Percentiles rank a stretch among this genome's conserved stretches.
These are phyloP conservation scores for Phoebastria nigripes DNA, from an alignment of 2,797 vertebrate genomes.

Conservation along the genomic window DNA sequence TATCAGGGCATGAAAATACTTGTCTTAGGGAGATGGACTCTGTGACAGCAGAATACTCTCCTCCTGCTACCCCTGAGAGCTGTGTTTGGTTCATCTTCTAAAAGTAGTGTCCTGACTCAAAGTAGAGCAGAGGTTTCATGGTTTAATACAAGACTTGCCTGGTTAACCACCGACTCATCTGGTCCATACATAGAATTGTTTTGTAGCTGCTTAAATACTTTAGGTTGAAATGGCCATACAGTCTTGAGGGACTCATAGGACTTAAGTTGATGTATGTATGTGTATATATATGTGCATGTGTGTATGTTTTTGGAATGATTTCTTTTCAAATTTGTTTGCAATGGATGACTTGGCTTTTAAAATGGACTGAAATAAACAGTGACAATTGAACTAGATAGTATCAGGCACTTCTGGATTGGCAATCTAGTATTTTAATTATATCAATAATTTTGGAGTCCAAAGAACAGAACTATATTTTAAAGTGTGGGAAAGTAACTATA, in stretches of 20 bases:
- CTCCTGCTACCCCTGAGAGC: background rate
- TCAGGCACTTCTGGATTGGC: slow-evolving; percentile 3
- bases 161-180: background rate
- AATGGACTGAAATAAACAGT: slow-evolving; percentile 1
- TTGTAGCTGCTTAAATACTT: background rate
- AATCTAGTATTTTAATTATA: slow-evolving; percentile 3
- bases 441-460: slow-evolving; percentile 2
- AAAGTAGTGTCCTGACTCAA: background rate
- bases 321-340: background rate
- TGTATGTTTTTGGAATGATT: background rate
- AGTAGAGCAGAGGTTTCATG: background rate
- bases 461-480: background rate
- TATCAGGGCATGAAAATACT: background rate
- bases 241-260: background rate
- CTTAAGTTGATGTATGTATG: background rate
- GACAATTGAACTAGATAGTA: slow-evolving; percentile 6
- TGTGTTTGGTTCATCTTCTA: background rate
- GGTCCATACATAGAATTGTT: background rate
- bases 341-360: background rate
- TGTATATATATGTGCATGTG: fast-evolving
- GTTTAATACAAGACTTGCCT: background rate
- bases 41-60: background rate
- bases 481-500: slow-evolving; percentile 54
- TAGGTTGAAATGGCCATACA: background rate
- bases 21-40: background rate